Evolutionary conservation across 2,888 invertebrate genomes (phyloP), one percentile per base, ranked within the genome.

Genomic region (Hedya salicella): DNA sequence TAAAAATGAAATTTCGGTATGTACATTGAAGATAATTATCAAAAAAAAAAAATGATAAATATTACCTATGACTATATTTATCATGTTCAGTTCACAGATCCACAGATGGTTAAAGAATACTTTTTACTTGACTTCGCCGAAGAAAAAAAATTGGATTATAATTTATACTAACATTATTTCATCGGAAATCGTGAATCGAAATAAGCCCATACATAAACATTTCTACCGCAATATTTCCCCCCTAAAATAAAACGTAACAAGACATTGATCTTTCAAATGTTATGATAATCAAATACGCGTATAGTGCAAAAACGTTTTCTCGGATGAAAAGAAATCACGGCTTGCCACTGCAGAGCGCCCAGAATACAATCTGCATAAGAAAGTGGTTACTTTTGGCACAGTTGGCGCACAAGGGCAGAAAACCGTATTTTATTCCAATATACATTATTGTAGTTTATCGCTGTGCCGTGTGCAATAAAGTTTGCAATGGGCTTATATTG

Each of bases 261-360:
- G 36, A 54, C 62, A 63, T 49, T 6, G 48, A 56, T 49, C 54
- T 54, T n/a, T 8, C 39, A 62, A 56, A 63, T 56, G 54, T 63
- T 63, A 63, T 63, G 54, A 56, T 63, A 63, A 63, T 56, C n/a
- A 56, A 25, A 32, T 63, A 63, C 17, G 13, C 21, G 6, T 36
- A 42, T 40, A 61, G 17, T 30, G 30, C 17, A 16, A 57, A 46
- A 49, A 21, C 21, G 13, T 46, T 54, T 54, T 49, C 48, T 54
- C 16, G 14, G 17, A 48, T 40, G 62, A 49, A 63, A 30, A 14
- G 17, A 56, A 56, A 63, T 63, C 54, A 48, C 25, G 30, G 11
- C 19, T 49, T 56, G 5, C 48, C 21, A 11, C 44, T 30, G 19
- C 9, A 40, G 39, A 8, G 13, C 5, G 62, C 54, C 56, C n/a